phyloP scores from a whole-genome alignment of 30 jellyfish, hydroid and myxozoan genomes.

The Haliclystus octoradiatus region DNA sequence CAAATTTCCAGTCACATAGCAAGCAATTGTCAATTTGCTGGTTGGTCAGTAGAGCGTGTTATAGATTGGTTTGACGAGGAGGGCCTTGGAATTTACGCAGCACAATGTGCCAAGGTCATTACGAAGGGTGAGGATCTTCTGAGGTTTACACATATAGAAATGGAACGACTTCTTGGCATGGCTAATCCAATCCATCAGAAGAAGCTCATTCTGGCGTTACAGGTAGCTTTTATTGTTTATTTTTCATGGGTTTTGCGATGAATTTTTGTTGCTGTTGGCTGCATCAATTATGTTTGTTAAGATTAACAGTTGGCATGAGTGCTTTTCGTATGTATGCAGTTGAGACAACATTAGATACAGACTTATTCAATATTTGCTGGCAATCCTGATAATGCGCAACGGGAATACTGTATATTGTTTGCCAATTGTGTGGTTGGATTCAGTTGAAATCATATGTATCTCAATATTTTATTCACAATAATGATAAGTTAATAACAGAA shows the following conservation, averaged over 20 bases:
- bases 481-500: too few species aligned
- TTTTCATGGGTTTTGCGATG: not conserved
- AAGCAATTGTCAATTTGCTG: constrained; percentile 37
- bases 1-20: too few species aligned
- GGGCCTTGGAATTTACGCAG: constrained; percentile 66
- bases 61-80: constrained; percentile 92
- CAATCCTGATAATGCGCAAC: too few species aligned
- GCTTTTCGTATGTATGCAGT: too few species aligned
- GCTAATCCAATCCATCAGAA: constrained; percentile 58
- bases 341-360: too few species aligned
- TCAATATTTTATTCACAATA: too few species aligned
- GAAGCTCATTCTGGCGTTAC: constrained; percentile 54
- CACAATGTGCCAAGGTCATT: constrained; percentile 46
- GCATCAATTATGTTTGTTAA: not conserved
- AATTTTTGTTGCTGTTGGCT: not conserved
- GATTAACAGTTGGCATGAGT: too few species aligned
- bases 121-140: constrained; percentile 80
- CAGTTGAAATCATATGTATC: too few species aligned
- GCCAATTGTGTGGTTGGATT: too few species aligned
- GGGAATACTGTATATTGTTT: too few species aligned
- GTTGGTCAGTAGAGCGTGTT: constrained; percentile 87
- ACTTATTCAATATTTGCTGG: too few species aligned
- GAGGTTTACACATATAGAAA: constrained; percentile 51
- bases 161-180: constrained; percentile 79
- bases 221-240: constrained; percentile 25